phyloP scores from a whole-genome alignment of 2,888 invertebrate species.

The Nephrocerus scutellatus region DNA sequence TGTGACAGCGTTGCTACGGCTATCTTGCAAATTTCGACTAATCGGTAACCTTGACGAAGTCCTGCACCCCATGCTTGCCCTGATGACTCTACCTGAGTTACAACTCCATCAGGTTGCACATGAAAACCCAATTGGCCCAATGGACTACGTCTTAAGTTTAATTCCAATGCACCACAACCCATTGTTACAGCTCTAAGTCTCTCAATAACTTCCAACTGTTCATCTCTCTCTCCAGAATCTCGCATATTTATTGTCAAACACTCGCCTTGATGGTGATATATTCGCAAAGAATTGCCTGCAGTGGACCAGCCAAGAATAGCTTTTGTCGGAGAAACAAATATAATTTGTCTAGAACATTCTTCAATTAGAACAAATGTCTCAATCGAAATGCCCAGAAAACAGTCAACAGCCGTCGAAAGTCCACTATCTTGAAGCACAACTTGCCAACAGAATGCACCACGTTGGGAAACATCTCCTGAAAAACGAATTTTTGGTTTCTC shows the following conservation, averaged over 20 bases:
- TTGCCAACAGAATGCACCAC: conserved; percentile 77
- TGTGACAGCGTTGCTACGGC: conserved; percentile 83
- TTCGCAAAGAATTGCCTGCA: conserved; percentile 58
- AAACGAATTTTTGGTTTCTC: conserved; percentile 66
- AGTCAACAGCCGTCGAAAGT: conserved; percentile 60
- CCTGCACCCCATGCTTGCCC: conserved; percentile 63
- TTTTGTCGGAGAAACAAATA: conserved; percentile 78
- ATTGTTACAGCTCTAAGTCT: conserved; percentile 58
- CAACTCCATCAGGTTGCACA: conserved; percentile 88
- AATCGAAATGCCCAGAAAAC: conserved; percentile 77
- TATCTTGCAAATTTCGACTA: conserved; percentile 87
- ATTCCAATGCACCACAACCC: conserved; percentile 70
- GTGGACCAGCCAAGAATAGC: conserved; percentile 62
- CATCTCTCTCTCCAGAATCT: conserved; percentile 62
- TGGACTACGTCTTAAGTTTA: conserved; percentile 71
- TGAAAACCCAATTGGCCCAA: conserved; percentile 83
- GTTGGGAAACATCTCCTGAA: conserved; percentile 63
- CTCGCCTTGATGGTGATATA: conserved; percentile 92
- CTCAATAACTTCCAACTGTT: conserved; percentile 68
- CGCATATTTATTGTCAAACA: conserved; percentile 75
- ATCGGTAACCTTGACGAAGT: conserved; percentile 78
- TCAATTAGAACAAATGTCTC: conserved; percentile 85
- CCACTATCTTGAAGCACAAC: conserved; percentile 66
- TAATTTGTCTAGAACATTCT: conserved; percentile 69
- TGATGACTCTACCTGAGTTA: conserved; percentile 58